Conservation (phyloP, 1,140 invertebrate species). For the Battus philenor region DNA sequence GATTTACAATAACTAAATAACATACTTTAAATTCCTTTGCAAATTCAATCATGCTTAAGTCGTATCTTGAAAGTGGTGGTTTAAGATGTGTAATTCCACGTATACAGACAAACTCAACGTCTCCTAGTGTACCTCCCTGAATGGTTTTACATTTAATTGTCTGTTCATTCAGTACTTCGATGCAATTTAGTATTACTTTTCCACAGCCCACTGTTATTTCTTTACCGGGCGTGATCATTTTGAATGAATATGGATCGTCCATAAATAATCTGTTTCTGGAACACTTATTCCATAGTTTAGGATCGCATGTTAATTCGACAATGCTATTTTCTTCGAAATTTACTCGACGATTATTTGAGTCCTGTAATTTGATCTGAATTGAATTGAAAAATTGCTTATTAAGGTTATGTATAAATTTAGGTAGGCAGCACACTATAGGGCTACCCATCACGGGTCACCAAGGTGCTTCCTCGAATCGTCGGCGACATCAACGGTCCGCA, state of each 20-base stretch:
- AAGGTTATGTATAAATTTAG: too few species aligned
- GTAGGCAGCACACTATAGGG: too few species aligned
- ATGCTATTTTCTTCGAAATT: slow-evolving; percentile 16
- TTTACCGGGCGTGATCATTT: slow-evolving; percentile 16
- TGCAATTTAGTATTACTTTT: slow-evolving; percentile 23
- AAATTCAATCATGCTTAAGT: slow-evolving; percentile 27
- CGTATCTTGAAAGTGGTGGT: slow-evolving; percentile 19
- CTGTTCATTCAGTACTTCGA: slow-evolving; percentile 20
- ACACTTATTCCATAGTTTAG: slow-evolving; percentile 22
- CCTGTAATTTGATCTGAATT: too few species aligned
- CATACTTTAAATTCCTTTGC: slow-evolving; percentile 29
- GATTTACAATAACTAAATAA: too few species aligned
- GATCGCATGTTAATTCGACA: slow-evolving; percentile 26
- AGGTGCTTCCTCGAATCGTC: too few species aligned
- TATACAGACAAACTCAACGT: slow-evolving; percentile 23
- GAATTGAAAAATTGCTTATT: too few species aligned
- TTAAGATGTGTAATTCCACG: slow-evolving; percentile 23
- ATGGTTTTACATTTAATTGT: slow-evolving; percentile 26
- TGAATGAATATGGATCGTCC: slow-evolving; percentile 27
- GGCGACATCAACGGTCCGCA: too few species aligned
- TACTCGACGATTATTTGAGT: too few species aligned
- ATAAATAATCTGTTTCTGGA: slow-evolving; percentile 24
- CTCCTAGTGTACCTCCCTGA: slow-evolving; percentile 16
- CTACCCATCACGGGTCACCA: too few species aligned
- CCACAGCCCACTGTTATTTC: slow-evolving; percentile 27